These are phyloP conservation scores for Cephus pygmeus DNA, from an alignment of 2,888 invertebrate species.

Conservation along the genomic window DNA sequence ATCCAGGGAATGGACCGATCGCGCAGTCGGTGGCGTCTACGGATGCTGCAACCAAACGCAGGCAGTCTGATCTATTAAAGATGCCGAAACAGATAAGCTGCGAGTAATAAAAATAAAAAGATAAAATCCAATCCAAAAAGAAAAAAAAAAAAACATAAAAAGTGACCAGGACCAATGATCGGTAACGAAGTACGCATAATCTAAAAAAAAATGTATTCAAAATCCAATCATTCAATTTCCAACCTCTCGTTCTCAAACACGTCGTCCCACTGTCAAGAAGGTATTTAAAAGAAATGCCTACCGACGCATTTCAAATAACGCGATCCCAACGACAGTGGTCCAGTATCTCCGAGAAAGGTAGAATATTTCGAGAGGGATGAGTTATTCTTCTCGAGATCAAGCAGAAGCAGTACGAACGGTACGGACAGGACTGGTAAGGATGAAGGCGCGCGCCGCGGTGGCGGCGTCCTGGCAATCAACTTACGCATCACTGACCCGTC, in stretches of 20 bases:
- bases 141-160: not conserved
- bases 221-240: not conserved
- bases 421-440: not conserved
- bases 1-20: not conserved
- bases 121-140: not conserved
- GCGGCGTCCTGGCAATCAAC: conserved; percentile 21
- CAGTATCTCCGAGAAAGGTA: not conserved
- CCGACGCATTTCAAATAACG: not conserved
- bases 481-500: conserved; percentile 21
- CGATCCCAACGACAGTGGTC: not conserved
- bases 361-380: not conserved
- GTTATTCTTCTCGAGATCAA: conserved; percentile 1
- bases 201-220: not conserved
- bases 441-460: conserved; percentile 6
- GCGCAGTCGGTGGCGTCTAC: not conserved
- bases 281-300: not conserved
- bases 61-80: not conserved
- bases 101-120: not conserved
- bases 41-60: not conserved
- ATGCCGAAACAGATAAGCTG: not conserved
- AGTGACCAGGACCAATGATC: not conserved
- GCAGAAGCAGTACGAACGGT: not conserved
- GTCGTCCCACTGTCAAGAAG: not conserved
- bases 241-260: not conserved
- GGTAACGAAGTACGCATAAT: not conserved